Percentiles rank a stretch among this genome's conserved stretches.
These are phyloP conservation scores for Gavia stellata DNA, from an alignment of 2,113 vertebrate species.

Conservation along the genomic window DNA sequence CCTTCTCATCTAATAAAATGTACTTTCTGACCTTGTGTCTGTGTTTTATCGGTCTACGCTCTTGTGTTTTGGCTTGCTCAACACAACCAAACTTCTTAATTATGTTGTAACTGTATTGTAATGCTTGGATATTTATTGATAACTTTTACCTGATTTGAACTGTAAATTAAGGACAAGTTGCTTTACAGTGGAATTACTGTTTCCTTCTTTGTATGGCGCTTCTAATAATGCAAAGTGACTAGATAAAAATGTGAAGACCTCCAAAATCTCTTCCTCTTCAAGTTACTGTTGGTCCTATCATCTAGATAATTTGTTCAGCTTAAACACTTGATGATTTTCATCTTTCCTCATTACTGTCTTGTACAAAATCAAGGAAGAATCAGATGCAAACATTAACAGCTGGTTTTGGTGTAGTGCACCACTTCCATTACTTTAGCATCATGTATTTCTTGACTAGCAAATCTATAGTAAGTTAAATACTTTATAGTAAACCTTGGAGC, in stretches of 20 bases:
- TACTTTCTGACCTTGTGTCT: not conserved
- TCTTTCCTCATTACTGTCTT: not conserved
- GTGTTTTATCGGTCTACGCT: not conserved
- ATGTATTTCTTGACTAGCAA: not conserved
- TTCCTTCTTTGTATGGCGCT: not conserved
- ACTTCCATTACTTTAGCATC: not conserved
- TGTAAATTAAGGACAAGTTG: not conserved
- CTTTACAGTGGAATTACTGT: not conserved
- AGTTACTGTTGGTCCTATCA: not conserved
- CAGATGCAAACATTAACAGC: not conserved
- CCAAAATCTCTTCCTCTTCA: not conserved
- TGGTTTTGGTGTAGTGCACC: not conserved
- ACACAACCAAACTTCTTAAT: not conserved
- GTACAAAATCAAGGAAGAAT: not conserved
- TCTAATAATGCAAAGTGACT: not conserved
- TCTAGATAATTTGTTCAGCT: not conserved
- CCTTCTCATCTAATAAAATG: not conserved
- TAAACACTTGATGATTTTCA: not conserved
- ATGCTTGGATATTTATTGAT: not conserved
- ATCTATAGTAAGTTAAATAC: not conserved
- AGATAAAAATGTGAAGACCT: not conserved
- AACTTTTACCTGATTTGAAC: not conserved
- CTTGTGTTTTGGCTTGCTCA: not conserved
- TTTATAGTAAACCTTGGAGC: not conserved
- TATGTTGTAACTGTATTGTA: not conserved